phyloP scores from a whole-genome alignment of 1,140 invertebrate species.

The Eriosoma lanigerum region DNA sequence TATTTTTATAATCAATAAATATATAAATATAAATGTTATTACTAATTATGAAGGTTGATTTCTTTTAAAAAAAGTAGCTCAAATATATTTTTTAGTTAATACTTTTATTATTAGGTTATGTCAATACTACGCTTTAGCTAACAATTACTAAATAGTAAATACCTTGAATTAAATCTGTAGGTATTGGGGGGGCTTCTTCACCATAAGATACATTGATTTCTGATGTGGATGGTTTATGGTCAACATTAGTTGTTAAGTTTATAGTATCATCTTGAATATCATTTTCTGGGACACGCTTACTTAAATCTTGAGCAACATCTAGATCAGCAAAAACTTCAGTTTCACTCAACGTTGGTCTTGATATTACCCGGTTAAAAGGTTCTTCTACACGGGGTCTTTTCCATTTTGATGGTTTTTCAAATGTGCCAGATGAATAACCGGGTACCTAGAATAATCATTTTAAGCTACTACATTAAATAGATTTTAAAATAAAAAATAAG shows the following conservation, averaged over 20 bases:
- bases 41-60: too few species aligned
- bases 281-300: constrained; percentile 53
- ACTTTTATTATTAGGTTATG: too few species aligned
- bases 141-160: too few species aligned
- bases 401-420: constrained; percentile 45
- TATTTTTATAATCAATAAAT: too few species aligned
- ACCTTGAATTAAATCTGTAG: constrained; percentile 53
- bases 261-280: constrained; percentile 12
- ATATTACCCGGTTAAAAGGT: constrained; percentile 26
- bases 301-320: constrained; percentile 53
- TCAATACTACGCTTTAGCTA: too few species aligned
- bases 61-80: too few species aligned
- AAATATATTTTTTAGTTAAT: too few species aligned
- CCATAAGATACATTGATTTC: constrained; percentile 42
- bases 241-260: constrained; percentile 27
- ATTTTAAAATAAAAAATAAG: too few species aligned
- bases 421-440: constrained; percentile 35
- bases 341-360: constrained; percentile 51
- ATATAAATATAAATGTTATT: too few species aligned
- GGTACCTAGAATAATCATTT: constrained; percentile 26
- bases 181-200: constrained; percentile 50
- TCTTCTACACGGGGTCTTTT: constrained; percentile 50
- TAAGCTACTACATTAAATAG: too few species aligned
- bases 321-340: constrained; percentile 52
- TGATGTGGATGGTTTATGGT: constrained; percentile 42